Percentiles rank a stretch among this genome's conserved stretches.
phyloP scores from a whole-genome alignment of 2,797 vertebrate genomes.

The Notoglanidium macrostoma region DNA sequence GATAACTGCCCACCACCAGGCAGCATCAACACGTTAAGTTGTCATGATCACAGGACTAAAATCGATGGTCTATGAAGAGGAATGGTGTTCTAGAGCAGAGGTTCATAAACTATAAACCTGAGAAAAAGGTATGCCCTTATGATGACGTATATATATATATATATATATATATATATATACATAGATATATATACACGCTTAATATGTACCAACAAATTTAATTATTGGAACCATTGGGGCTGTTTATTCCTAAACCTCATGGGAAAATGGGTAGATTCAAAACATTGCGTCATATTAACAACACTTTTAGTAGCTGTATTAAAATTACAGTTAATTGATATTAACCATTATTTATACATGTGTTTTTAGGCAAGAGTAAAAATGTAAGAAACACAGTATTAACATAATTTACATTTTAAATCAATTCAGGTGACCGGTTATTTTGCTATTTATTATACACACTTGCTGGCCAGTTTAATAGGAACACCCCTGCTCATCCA shows the following conservation, averaged over 20 bases:
- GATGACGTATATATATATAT: not conserved
- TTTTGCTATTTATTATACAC: not conserved
- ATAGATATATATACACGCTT: not conserved
- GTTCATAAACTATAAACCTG: not conserved
- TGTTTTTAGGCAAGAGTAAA: not conserved
- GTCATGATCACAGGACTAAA: conserved; percentile 47
- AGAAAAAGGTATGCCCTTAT: not conserved
- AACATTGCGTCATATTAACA: not conserved
- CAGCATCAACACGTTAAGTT: conserved; percentile 36
- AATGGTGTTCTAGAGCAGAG: conserved; percentile 5
- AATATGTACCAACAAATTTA: not conserved
- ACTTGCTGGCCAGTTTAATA: not conserved
- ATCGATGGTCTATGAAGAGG: conserved; percentile 5
- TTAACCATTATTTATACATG: not conserved
- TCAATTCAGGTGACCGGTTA: not conserved
- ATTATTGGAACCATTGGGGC: not conserved
- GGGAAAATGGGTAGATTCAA: not conserved
- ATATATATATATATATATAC: not conserved
- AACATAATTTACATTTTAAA: not conserved
- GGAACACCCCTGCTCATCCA: not conserved
- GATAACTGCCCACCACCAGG: conserved; percentile 42
- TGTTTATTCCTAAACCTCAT: not conserved
- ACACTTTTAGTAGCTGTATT: not conserved
- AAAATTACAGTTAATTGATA: not conserved
- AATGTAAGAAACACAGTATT: not conserved